Evolutionary conservation across 2,797 vertebrate genomes (phyloP), one percentile per base, ranked within the genome.

Genomic region (Martes flavigula): DNA sequence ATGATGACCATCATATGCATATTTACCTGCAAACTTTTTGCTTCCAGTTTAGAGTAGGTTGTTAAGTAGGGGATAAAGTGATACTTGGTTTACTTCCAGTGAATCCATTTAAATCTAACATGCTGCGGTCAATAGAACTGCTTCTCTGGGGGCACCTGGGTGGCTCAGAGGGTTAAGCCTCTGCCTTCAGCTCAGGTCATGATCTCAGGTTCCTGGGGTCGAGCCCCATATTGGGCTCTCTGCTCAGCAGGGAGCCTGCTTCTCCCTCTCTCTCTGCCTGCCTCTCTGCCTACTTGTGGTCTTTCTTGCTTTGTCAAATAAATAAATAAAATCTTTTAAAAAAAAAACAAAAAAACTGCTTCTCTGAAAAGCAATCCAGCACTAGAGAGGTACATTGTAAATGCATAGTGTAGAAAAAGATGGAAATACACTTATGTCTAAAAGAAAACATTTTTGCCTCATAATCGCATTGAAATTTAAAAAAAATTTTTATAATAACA

Each of bases 101-200:
- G 79, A 87, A 75, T 92, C 60, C 95, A 93, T 97, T 97, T 98
- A 97, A 91, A 91, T 82, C 32, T 93, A 85, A 90, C 93, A n/a
- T 90, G 58, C 25, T 96, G 3, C 2, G 95, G 79, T 96, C 56
- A 82, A 15, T 48, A 85, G 43, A 85, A 72, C 64, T 90, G 30
- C 60, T 83, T 96, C 46, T 88, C 2, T 94, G 30, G 51, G 51
- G 51, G 51, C 17, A 6, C 51, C 51, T 54, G 51, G 17, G 51
- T 54, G 51, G 51, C 51, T 54, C 51, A 54, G 51, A 17, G 51
- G 51, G 51, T 54, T 18, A 54, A 54, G 17, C 17, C 17, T 54
- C 51, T 54, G 17, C 17, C 51, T 54, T 54, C 51, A 54, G 51
- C 51, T 54, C 17, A 18, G 51, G 51, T 54, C 15, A 54, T 18